A percentile compares a stretch with the other conserved stretches of the same genome.
Conservation (phyloP, 2,888 invertebrate species). For the Ferrisia virgata region DNA sequence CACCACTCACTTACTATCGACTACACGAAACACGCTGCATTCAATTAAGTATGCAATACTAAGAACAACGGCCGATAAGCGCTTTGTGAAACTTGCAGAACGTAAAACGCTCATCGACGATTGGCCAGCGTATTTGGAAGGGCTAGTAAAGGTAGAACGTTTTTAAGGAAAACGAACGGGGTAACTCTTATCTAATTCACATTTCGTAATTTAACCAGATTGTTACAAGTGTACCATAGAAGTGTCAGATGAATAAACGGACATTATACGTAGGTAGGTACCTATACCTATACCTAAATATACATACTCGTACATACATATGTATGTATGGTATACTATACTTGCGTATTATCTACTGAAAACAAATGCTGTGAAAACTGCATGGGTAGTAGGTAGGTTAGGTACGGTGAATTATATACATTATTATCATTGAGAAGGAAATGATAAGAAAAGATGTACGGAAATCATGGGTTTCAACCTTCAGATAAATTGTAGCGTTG, state of each 20-base stretch:
- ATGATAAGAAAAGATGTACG: no score
- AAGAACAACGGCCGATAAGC: conserved; percentile 16
- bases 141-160: not conserved
- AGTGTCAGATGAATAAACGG: not conserved
- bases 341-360: no score
- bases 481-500: no score
- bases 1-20: not conserved
- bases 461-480: no score
- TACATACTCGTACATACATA: no score
- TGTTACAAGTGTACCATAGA: not conserved
- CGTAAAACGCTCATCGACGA: not conserved
- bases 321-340: no score
- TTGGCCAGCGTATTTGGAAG: not conserved
- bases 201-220: not conserved
- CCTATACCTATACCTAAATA: no score
- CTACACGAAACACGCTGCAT: not conserved
- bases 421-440: no score
- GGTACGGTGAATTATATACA: no score
- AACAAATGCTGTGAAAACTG: no score
- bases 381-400: no score
- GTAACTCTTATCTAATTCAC: not conserved
- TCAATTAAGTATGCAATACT: not conserved
- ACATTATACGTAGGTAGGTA: not conserved
- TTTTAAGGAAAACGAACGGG: conserved; percentile 6
- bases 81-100: conserved; percentile 19